These are phyloP conservation scores for Calephelis nemesis DNA, from an alignment of 1,140 invertebrate species.

Conservation along the genomic window DNA sequence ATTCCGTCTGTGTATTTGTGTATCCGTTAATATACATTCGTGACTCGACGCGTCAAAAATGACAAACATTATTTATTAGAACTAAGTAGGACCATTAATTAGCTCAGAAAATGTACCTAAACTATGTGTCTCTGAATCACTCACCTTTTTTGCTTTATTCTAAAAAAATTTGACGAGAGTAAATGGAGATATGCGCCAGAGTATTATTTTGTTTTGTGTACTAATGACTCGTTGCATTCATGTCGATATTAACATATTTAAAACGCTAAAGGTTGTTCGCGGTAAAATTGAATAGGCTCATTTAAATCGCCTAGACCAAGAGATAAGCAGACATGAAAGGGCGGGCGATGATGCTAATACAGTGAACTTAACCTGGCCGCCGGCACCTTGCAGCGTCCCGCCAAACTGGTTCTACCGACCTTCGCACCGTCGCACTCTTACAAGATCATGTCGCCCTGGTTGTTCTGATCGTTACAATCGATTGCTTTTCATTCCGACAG, in stretches of 20 bases:
- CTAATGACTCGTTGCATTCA: no score
- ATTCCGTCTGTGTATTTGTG: neutral
- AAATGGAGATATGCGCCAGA: no score
- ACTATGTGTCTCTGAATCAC: no score
- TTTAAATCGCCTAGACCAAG: constrained; percentile 64
- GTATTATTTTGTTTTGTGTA: no score
- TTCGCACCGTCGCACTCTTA: constrained; percentile 59
- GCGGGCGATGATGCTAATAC: constrained; percentile 71
- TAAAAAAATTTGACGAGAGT: no score
- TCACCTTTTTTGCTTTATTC: no score
- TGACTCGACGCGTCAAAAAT: constrained; percentile 5
- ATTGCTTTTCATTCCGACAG: constrained; percentile 48
- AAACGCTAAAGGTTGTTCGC: constrained; percentile 34
- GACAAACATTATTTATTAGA: neutral
- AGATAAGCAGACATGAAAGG: constrained; percentile 73
- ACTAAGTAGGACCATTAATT: no score
- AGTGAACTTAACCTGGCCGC: constrained; percentile 71
- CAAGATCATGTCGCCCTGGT: constrained; percentile 61
- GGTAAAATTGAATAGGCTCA: constrained; percentile 66
- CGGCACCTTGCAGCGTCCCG: constrained; percentile 71
- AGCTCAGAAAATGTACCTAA: no score
- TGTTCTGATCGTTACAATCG: constrained; percentile 52
- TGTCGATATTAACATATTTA: constrained; percentile 1
- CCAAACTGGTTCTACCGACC: constrained; percentile 73
- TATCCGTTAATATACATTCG: neutral